Evolutionary conservation across 2,888 invertebrate species (phyloP).

Genomic region (Pterostichus niger): DNA sequence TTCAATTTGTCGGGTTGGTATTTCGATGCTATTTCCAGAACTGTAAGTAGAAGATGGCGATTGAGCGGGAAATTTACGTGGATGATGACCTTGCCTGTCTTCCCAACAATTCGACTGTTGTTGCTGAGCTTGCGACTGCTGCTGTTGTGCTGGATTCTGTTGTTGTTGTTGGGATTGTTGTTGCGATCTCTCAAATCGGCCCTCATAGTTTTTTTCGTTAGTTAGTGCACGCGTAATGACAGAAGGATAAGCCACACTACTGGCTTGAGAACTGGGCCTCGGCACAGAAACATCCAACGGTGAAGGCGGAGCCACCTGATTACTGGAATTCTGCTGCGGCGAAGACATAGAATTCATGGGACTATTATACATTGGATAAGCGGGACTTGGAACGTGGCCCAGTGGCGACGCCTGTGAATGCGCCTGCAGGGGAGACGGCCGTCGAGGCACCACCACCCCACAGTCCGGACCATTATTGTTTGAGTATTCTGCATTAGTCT

Average conservation of each 20-base stretch:
- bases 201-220: conserved; percentile 81
- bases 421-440: conserved; percentile 84
- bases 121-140: conserved; percentile 77
- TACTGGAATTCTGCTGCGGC: conserved; percentile 81
- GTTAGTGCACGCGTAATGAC: conserved; percentile 89
- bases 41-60: conserved; percentile 76
- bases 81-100: conserved; percentile 77
- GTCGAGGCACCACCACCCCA: conserved; percentile 82
- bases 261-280: conserved; percentile 81
- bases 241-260: conserved; percentile 87
- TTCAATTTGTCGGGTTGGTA: conserved; percentile 72
- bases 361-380: conserved; percentile 91
- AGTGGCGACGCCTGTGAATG: conserved; percentile 86
- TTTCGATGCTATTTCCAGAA: conserved; percentile 75
- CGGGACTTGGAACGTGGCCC: conserved; percentile 87
- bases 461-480: conserved; percentile 79
- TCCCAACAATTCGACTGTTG: conserved; percentile 80
- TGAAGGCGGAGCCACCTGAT: conserved; percentile 82
- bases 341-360: conserved; percentile 89
- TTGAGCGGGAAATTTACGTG: conserved; percentile 78
- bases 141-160: conserved; percentile 67
- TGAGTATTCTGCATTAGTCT: conserved; percentile 78
- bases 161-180: conserved; percentile 73
- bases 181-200: conserved; percentile 78
- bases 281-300: conserved; percentile 86